Percentiles rank a stretch among this genome's conserved stretches.
Conservation (phyloP, 2,888 invertebrate species). For the Cephus spinipes region DNA sequence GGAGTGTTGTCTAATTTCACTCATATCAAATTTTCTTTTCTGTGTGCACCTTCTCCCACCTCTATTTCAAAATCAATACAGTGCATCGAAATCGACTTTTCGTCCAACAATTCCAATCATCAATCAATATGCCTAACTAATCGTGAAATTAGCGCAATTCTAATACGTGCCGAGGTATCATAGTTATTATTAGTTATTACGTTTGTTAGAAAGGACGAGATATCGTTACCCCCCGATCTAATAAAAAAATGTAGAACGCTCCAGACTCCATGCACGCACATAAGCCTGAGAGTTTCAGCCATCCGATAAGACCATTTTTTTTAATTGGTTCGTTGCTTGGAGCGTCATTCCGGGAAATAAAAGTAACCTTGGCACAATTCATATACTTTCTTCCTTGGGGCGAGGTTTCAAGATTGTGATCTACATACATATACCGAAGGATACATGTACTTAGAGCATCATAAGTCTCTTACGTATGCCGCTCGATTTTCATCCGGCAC, state of each 20-base stretch:
- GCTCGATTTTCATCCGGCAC: background rate
- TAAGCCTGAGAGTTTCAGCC: background rate
- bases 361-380: constrained; percentile 7
- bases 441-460: too few species aligned
- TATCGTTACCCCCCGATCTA: background rate
- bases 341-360: background rate
- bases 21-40: background rate
- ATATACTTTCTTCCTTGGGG: constrained; percentile 3
- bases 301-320: background rate
- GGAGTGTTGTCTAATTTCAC: background rate
- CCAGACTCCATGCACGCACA: background rate
- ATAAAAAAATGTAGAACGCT: background rate
- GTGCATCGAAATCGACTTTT: background rate
- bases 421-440: background rate
- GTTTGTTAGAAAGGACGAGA: background rate
- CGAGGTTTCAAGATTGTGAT: background rate
- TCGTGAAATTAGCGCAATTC: background rate
- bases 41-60: background rate
- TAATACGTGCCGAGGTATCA: background rate
- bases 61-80: background rate
- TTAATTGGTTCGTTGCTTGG: background rate
- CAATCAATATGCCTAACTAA: background rate
- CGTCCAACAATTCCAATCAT: background rate
- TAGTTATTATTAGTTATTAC: background rate
- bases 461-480: background rate